Evolutionary conservation across 2,797 vertebrate genomes (phyloP).

Genomic region (Chelonia mydas): DNA sequence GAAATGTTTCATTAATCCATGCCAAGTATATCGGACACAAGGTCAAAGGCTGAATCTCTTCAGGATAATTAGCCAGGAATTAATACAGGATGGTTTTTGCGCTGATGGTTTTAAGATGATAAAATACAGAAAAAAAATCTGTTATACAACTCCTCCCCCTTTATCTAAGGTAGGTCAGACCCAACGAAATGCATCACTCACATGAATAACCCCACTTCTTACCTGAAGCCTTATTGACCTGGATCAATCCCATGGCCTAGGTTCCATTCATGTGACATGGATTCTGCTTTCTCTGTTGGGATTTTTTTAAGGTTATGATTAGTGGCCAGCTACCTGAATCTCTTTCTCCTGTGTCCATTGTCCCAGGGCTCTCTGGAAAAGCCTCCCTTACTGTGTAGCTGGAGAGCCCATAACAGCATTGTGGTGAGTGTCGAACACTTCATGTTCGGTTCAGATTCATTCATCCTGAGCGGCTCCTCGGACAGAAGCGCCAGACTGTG

Average conservation of each 20-base stretch:
- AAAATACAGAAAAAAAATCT: not conserved
- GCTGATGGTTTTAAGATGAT: not conserved
- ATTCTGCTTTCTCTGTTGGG: not conserved
- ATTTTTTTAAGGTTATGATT: not conserved
- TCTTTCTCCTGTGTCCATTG: not conserved
- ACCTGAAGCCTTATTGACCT: not conserved
- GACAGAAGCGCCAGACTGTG: constrained; percentile 74
- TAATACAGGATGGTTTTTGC: not conserved
- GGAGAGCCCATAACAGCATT: constrained; percentile 63
- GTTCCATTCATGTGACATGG: too few species aligned
- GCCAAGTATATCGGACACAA: not conserved
- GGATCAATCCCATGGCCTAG: not conserved
- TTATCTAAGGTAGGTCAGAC: not conserved
- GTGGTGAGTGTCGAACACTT: constrained; percentile 69
- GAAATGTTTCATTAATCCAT: not conserved
- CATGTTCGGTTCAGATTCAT: constrained; percentile 38
- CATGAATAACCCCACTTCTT: not conserved
- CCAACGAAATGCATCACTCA: not conserved
- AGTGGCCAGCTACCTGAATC: not conserved
- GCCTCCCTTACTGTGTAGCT: constrained; percentile 66
- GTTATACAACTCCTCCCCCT: not conserved
- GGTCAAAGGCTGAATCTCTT: not conserved
- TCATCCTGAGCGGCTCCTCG: constrained; percentile 66
- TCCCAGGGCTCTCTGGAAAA: not conserved
- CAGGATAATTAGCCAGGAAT: not conserved